These are phyloP conservation scores for Disparrhopalites patrizii DNA, from an alignment of 2,888 invertebrate species.

Conservation along the genomic window DNA sequence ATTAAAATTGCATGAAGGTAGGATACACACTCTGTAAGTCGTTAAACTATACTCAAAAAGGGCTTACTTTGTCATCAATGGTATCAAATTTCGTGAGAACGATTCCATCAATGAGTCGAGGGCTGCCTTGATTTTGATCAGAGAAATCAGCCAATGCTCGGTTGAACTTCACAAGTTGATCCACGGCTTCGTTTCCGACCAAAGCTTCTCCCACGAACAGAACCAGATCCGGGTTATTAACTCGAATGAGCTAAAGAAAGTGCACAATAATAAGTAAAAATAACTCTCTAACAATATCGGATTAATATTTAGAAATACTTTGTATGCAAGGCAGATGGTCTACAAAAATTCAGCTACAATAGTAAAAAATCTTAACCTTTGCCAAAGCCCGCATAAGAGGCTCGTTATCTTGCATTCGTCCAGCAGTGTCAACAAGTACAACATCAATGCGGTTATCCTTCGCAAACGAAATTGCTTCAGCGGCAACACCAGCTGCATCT, in stretches of 20 bases:
- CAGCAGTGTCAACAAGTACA: constrained; percentile 97
- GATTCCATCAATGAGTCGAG: constrained; percentile 96
- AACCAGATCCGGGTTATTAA: constrained; percentile 95
- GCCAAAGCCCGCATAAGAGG: constrained; percentile 97
- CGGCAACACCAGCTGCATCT: constrained; percentile 96
- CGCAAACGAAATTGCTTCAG: constrained; percentile 91
- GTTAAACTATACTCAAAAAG: not conserved
- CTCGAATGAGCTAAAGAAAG: constrained; percentile 73
- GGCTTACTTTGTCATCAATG: constrained; percentile 87
- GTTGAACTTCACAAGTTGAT: constrained; percentile 98
- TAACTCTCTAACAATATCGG: no score
- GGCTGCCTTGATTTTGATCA: constrained; percentile 66
- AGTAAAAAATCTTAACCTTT: no score
- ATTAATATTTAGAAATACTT: no score
- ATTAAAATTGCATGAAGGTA: not conserved
- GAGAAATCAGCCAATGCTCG: constrained; percentile 93
- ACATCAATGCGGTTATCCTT: constrained; percentile 77
- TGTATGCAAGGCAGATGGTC: no score
- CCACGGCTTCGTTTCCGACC: constrained; percentile 99
- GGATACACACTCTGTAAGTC: not conserved
- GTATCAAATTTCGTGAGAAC: constrained; percentile 99
- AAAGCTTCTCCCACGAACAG: constrained; percentile 99
- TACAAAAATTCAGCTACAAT: no score
- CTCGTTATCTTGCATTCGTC: constrained; percentile 99
- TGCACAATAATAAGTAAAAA: constrained; percentile 9